Evolutionary conservation across 2,113 vertebrate species (phyloP), one percentile per base, ranked within the genome.

Genomic region (Peromyscus californicus): DNA sequence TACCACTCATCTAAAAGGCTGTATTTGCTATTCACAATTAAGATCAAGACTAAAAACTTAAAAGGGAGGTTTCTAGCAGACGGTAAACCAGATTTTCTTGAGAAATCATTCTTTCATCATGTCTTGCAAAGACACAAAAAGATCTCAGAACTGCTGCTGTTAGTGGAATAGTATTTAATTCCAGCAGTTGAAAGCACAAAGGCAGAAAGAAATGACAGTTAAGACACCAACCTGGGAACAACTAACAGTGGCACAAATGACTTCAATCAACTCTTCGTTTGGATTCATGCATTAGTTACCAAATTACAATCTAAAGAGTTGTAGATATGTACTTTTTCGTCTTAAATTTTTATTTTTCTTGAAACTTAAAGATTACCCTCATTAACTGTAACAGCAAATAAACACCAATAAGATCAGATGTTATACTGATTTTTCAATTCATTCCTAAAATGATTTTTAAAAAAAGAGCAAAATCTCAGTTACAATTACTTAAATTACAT

Each of bases 11-110:
- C 54, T 69, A 57, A 91, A 90, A 94, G 76, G n/a, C 39, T 93
- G 45, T 79, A 61, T 87, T 96, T 96, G 82, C 69, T 94, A 91
- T 78, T 96, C 78, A 91, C 78, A 96, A 97, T 95, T 95, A 93
- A 96, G 85, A 91, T 54, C 26, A 89, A 97, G 85, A 93, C 33
- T 21, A 89, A 96, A 96, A 97, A 74, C 42, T 92, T 83, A 83
- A 85, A 93, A 92, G 42, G 39, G 93, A 95, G 95, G 74, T 42
- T 93, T 83, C 76, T 91, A 91, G 80, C 76, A 54, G 82, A 96
- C 84, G n/a, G 85, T 33, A 92, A 94, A 93, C 22, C 42, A 75
- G n/a, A 86, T 93, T 97, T 97, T 86, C 65, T 69, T 89, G 80
- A 65, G 91, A 92, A 89, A 7, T 24, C 57, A 42, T 57, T 82